These are phyloP conservation scores for Jordanella pulchra DNA, from an alignment of 2,797 vertebrate genomes.

Conservation along the genomic window DNA sequence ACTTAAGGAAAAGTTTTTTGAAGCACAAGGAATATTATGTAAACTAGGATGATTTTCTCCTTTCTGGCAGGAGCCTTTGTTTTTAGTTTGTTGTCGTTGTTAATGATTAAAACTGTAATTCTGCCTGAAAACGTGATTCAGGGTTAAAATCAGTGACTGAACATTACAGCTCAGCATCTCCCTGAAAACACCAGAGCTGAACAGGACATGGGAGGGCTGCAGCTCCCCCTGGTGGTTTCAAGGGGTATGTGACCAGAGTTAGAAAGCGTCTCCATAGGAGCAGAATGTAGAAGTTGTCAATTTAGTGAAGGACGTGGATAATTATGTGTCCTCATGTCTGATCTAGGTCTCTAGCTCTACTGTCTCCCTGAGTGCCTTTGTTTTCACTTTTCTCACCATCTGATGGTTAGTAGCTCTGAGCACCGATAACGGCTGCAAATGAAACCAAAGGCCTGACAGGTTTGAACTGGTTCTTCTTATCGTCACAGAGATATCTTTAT, in stretches of 20 bases:
- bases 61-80: too few relatives aligned
- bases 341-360: too few relatives aligned
- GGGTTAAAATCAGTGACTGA: neutral
- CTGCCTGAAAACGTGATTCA: neutral
- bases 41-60: too few relatives aligned
- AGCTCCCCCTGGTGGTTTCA: constrained; percentile 1
- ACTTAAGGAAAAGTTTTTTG: neutral
- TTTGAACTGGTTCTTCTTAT: too few relatives aligned
- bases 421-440: neutral
- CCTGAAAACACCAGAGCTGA: neutral
- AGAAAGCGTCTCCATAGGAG: too few relatives aligned
- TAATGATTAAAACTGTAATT: neutral
- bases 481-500: too few relatives aligned
- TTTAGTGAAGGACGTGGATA: too few relatives aligned
- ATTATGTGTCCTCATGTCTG: too few relatives aligned
- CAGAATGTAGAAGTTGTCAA: too few relatives aligned
- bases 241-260: neutral
- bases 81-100: neutral
- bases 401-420: neutral
- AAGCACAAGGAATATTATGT: too few relatives aligned
- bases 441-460: neutral
- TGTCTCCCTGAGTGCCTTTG: neutral
- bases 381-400: neutral
- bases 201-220: neutral
- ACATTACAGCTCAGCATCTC: neutral